phyloP scores from a whole-genome alignment of 2,113 vertebrate species.

The Pseudorhombus dupliciocellatus region DNA sequence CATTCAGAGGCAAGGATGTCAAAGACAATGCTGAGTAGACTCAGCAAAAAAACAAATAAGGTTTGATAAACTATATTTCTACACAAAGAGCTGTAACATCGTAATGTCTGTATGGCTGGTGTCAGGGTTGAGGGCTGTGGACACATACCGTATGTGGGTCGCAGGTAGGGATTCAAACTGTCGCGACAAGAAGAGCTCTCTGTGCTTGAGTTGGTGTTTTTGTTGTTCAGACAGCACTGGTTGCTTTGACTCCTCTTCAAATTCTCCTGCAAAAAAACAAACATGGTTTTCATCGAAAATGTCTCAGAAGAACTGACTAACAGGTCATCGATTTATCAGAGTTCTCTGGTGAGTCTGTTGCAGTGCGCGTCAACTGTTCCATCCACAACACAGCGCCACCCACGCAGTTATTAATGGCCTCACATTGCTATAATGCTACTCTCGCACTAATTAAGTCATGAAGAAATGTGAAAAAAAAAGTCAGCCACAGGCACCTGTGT shows the following conservation, averaged over 20 bases:
- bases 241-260: conserved; percentile 94
- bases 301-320: no score
- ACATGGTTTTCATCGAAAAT: no score
- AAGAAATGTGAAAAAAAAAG: neutral
- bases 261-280: conserved; percentile 83
- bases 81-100: no score
- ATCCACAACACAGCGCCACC: neutral
- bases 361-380: neutral
- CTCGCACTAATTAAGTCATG: neutral
- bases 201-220: conserved; percentile 93
- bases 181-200: conserved; percentile 92
- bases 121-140: neutral
- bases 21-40: neutral
- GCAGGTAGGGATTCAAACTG: conserved; percentile 94
- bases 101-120: no score
- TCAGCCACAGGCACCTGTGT: neutral
- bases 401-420: no score
- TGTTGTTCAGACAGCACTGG: conserved; percentile 87
- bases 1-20: neutral
- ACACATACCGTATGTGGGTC: conserved; percentile 90
- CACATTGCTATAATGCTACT: no score
- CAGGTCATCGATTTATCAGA: neutral
- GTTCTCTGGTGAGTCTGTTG: neutral
- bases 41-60: neutral
- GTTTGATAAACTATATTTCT: neutral